Evolutionary conservation across 2,888 invertebrate species (phyloP), one percentile per base, ranked within the genome.

Genomic region (Amiota minor): DNA sequence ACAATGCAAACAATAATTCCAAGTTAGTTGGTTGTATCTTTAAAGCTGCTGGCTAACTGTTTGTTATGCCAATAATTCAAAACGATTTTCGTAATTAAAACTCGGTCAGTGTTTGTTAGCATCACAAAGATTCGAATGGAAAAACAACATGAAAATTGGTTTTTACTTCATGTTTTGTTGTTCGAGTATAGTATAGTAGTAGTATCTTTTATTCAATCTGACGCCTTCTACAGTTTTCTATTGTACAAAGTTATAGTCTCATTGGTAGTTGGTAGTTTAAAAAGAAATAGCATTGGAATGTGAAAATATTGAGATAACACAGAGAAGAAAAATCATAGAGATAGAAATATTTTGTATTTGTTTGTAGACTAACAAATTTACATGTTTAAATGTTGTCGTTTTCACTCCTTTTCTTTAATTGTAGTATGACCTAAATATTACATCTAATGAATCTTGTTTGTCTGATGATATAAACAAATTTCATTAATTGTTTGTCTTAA

Each of bases 21-120:
- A 59, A 20, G 9, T 16, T 53, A 53, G 53, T 53, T 53, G 53
- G 14, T 16, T 53, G 53, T 53, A 12, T 53, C n/a, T 8, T 18
- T 18, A 12, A 11, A 18, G 50, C 67, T 23, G 8, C 23, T 68
- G 18, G 49, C 49, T 18, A 16, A 35, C 2, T 46, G 45, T 50
- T 20, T 61, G 14, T 65, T 59, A 20, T n/a, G 56, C 47, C 68
- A 72, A 74, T 77, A 75, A 80, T 76, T 77, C 73, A 76, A 77
- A 78, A 76, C 74, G 76, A 81, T 79, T 78, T 81, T 80, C 78
- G 81, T 83, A 84, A 80, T 82, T 83, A 81, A 80, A 84, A 83
- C 76, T 80, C 79, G 72, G 79, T 79, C 80, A 82, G 80, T 82
- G 77, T 83, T 83, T 81, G 76, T 77, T 77, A 67, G 76, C 47